Percentiles rank a stretch among this genome's conserved stretches.
Evolutionary conservation across 2,113 vertebrate species (phyloP).

Genomic region (Xerus inauris): DNA sequence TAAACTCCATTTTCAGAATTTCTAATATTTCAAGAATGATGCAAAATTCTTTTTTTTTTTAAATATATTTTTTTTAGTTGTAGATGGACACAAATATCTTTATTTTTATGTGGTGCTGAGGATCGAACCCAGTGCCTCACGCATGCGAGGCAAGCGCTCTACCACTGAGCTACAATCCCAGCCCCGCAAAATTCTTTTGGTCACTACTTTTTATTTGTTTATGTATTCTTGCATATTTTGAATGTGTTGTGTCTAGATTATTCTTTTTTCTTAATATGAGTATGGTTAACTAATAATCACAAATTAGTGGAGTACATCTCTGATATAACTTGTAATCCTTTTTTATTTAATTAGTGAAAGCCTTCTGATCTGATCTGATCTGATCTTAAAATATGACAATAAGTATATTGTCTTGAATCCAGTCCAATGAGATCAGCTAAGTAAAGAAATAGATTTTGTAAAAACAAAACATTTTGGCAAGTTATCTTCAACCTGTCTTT

Average conservation of each 20-base stretch:
- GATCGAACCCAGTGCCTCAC: too few relatives aligned
- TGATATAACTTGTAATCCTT: background rate
- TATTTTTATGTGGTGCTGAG: too few relatives aligned
- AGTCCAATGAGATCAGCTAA: slow-evolving; percentile 12
- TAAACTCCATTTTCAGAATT: slow-evolving; percentile 31
- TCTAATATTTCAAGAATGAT: background rate
- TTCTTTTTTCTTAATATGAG: background rate
- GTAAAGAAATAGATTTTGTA: background rate
- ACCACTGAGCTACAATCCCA: too few relatives aligned
- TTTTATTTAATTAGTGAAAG: too few relatives aligned
- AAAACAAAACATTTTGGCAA: background rate
- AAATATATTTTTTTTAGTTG: too few relatives aligned
- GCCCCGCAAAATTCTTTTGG: background rate
- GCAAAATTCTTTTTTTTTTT: background rate
- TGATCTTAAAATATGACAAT: background rate
- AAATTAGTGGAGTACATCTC: background rate
- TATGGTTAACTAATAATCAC: background rate
- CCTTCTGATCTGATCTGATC: background rate
- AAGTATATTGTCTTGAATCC: background rate
- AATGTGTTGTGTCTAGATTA: background rate
- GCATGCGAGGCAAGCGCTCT: too few relatives aligned
- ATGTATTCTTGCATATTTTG: background rate
- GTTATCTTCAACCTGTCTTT: background rate
- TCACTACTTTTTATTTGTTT: background rate
- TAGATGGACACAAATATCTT: too few relatives aligned